phyloP scores from a whole-genome alignment of 2,888 invertebrate genomes.

The Meganola albula region DNA sequence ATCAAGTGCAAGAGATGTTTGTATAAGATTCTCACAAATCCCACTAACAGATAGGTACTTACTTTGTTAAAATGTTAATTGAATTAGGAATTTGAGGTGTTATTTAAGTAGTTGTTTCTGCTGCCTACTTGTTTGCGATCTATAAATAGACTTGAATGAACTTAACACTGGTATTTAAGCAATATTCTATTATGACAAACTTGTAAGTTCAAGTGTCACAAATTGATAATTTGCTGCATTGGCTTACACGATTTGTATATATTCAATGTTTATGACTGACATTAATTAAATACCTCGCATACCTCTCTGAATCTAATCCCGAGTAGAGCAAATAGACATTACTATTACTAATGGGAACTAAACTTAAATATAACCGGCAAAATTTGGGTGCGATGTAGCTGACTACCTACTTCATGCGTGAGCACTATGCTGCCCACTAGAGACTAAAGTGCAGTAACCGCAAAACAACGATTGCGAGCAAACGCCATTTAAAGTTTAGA shows the following conservation, averaged over 20 bases:
- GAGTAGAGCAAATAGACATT: no score
- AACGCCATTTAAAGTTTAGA: no score
- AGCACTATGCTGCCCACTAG: no score
- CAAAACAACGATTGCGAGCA: no score
- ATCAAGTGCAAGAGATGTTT: constrained; percentile 55
- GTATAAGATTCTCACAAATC: constrained; percentile 27
- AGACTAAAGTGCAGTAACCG: no score
- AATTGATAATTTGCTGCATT: neutral
- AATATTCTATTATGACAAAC: neutral
- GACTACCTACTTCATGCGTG: no score
- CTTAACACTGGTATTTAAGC: neutral
- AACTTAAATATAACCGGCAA: no score
- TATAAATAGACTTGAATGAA: neutral
- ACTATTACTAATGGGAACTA: no score
- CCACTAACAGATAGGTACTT: constrained; percentile 40
- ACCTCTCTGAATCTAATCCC: no score
- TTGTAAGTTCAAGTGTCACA: neutral
- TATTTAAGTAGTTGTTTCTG: constrained; percentile 25
- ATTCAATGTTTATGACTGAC: neutral
- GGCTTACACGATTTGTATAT: neutral
- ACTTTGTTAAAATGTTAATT: constrained; percentile 50
- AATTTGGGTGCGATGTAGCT: no score
- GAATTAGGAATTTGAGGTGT: constrained; percentile 41
- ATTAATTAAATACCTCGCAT: neutral
- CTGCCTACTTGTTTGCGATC: constrained; percentile 30